These are phyloP conservation scores for Coenobita brevimanus DNA, from an alignment of 1,140 invertebrate genomes.

Conservation along the genomic window DNA sequence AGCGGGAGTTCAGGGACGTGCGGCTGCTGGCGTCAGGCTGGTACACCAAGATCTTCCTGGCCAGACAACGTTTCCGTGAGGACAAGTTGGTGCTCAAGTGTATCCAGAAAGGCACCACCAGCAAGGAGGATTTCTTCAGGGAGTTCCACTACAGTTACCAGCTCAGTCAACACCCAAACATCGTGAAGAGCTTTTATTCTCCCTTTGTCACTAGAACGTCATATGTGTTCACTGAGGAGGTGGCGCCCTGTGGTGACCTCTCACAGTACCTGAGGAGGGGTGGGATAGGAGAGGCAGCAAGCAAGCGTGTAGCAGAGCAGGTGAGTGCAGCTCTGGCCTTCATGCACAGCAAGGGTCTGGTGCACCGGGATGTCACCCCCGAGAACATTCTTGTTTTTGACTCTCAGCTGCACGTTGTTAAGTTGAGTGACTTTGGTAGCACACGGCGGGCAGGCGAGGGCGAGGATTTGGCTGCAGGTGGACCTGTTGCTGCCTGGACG, in stretches of 20 bases:
- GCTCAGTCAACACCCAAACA: conserved; percentile 88
- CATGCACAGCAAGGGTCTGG: conserved; percentile 92
- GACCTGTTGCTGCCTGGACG: conserved; percentile 85
- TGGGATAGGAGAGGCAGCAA: conserved; percentile 85
- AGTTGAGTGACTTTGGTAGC: conserved; percentile 96
- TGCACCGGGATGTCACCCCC: conserved; percentile 92
- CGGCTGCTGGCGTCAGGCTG: conserved; percentile 81
- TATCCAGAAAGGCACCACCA: conserved; percentile 67
- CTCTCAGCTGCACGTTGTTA: conserved; percentile 91
- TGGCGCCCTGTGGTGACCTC: conserved; percentile 90
- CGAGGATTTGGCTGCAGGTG: conserved; percentile 84
- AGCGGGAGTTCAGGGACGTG: conserved; percentile 55
- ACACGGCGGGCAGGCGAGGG: conserved; percentile 79
- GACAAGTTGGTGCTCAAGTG: conserved; percentile 81
- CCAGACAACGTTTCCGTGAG: conserved; percentile 88
- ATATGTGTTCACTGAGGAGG: conserved; percentile 92
- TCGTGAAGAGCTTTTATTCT: conserved; percentile 91
- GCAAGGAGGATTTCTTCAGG: conserved; percentile 86
- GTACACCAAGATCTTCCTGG: conserved; percentile 91
- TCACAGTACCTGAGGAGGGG: conserved; percentile 89
- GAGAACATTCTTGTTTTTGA: conserved; percentile 87
- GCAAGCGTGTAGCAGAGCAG: conserved; percentile 84
- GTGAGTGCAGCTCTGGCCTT: conserved; percentile 92
- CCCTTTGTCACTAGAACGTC: conserved; percentile 91
- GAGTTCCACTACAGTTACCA: conserved; percentile 91